Conservation (phyloP, 2,113 vertebrate species). For the Crotalus horridus region DNA sequence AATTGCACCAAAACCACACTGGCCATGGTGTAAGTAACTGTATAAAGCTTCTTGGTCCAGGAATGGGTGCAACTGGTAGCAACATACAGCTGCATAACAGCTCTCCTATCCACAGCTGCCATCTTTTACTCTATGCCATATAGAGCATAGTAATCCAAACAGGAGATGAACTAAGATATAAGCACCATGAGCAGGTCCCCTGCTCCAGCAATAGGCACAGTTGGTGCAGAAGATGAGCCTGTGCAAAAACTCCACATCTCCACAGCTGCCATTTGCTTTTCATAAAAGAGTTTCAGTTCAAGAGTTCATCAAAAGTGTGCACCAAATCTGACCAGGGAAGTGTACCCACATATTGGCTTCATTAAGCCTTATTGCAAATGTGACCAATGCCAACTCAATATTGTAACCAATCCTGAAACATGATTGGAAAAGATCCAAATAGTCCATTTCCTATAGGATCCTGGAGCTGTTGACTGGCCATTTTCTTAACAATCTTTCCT, state of each 20-base stretch:
- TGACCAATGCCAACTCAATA: neutral
- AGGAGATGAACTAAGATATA: neutral
- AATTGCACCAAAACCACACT: neutral
- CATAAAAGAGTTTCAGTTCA: neutral
- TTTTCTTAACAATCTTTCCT: neutral
- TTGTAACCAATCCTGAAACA: neutral
- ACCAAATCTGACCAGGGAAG: too few species aligned
- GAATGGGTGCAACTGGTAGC: neutral
- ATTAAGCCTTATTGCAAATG: neutral
- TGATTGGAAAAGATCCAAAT: neutral
- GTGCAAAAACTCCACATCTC: neutral
- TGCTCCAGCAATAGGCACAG: neutral
- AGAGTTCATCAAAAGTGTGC: neutral
- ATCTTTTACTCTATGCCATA: neutral
- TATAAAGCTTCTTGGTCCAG: neutral
- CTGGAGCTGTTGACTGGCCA: neutral
- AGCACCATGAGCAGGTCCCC: neutral
- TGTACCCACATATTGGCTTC: too few species aligned
- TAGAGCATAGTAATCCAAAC: neutral
- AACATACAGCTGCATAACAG: neutral
- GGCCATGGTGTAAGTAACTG: neutral
- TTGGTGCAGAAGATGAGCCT: neutral
- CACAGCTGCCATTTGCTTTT: neutral
- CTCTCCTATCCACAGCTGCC: neutral
- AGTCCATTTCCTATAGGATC: neutral